A percentile compares a stretch with the other conserved stretches of the same genome.
These are phyloP conservation scores for Drosophila siamana DNA, from an alignment of 2,888 invertebrate genomes.

Conservation along the genomic window DNA sequence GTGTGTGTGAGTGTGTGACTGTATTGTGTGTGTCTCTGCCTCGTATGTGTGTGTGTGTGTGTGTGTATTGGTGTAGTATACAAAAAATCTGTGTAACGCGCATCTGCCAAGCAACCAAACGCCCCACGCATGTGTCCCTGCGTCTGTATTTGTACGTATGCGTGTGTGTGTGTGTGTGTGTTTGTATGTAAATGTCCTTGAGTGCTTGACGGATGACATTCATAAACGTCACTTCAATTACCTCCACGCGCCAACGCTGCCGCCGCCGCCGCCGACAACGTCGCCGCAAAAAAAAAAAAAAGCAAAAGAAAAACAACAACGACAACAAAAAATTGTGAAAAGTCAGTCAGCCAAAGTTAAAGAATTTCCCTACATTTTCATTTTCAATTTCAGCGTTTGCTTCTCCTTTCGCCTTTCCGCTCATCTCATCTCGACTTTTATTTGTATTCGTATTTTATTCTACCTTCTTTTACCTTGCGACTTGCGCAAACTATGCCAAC, in stretches of 20 bases:
- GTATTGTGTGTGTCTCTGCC: conserved; percentile 15
- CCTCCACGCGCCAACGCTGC: conserved; percentile 77
- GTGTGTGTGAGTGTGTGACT: conserved; percentile 22
- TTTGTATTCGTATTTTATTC: conserved; percentile 13
- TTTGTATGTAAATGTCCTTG: conserved; percentile 79
- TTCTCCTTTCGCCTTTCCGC: conserved; percentile 5
- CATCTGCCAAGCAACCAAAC: conserved; percentile 77
- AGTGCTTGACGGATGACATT: conserved; percentile 82
- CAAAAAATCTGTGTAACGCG: conserved; percentile 75
- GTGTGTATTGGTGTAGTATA: conserved; percentile 53
- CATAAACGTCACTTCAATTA: conserved; percentile 84
- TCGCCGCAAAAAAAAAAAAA: conserved; percentile 52
- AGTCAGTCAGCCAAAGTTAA: conserved; percentile 72
- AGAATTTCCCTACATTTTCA: conserved; percentile 37
- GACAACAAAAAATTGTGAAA: conserved; percentile 61
- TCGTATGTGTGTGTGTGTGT: conserved; percentile 17
- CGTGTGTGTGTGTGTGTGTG: conserved; percentile 31
- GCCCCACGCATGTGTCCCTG: conserved; percentile 57
- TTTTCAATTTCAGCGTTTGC: conserved; percentile 18
- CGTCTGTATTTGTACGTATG: conserved; percentile 18
- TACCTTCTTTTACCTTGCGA: background rate
- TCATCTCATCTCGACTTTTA: background rate
- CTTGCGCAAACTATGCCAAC: conserved; percentile 10
- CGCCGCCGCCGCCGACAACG: conserved; percentile 38
- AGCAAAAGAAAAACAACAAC: background rate